Evolutionary conservation across 2,113 vertebrate genomes (phyloP).

Genomic region (Bettongia penicillata): DNA sequence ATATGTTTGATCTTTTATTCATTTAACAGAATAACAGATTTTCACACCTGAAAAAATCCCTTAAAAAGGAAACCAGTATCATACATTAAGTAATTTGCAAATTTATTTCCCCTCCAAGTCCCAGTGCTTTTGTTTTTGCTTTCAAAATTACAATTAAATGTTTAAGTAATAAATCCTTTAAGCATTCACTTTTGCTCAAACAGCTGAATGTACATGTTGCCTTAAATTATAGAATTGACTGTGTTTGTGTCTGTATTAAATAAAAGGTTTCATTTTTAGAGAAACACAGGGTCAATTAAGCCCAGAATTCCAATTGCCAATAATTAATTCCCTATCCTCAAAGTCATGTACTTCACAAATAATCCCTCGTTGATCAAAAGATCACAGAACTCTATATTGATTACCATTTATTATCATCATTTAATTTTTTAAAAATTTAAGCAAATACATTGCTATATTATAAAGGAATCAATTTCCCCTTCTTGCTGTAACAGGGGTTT

Average conservation of each 20-base stretch:
- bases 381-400: conserved; percentile 84
- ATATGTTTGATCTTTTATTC: conserved; percentile 16
- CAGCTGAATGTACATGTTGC: conserved; percentile 63
- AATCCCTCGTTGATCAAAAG: conserved; percentile 82
- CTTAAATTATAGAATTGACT: conserved; percentile 60
- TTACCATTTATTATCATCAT: conserved; percentile 85
- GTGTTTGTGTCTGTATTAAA: conserved; percentile 84
- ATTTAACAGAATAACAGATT: conserved; percentile 14
- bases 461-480: conserved; percentile 60
- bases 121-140: conserved; percentile 42
- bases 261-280: conserved; percentile 81
- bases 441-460: conserved; percentile 31
- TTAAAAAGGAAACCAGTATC: conserved; percentile 4
- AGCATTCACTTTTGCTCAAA: conserved; percentile 57
- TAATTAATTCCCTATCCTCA: conserved; percentile 84
- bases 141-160: conserved; percentile 55
- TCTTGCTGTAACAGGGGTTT: conserved; percentile 29
- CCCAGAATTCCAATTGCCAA: conserved; percentile 87
- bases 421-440: conserved; percentile 74
- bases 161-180: conserved; percentile 66
- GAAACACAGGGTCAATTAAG: conserved; percentile 82
- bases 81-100: conserved; percentile 32
- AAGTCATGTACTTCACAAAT: conserved; percentile 83
- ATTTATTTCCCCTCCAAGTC: conserved; percentile 20
- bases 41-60: conserved; percentile 24